Percentiles rank a stretch among this genome's conserved stretches.
These are phyloP conservation scores for Elysia chlorotica DNA, from an alignment of 1,140 invertebrate species.

Conservation along the genomic window DNA sequence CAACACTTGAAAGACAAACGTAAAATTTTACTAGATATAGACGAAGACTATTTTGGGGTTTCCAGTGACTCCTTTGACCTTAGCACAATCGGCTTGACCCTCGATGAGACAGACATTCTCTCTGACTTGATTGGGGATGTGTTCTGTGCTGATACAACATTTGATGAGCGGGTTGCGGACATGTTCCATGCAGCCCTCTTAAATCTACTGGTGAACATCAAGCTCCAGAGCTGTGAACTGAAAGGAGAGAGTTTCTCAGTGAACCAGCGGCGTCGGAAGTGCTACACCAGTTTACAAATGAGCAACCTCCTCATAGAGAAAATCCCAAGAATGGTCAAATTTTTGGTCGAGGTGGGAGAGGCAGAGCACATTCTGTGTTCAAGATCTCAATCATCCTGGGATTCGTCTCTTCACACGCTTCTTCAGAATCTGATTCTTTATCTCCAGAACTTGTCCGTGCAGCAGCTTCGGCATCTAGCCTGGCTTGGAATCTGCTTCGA, in stretches of 20 bases:
- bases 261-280: too few relatives aligned
- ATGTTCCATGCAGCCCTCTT: slow-evolving; percentile 25
- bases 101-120: slow-evolving; percentile 20
- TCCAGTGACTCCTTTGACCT: slow-evolving; percentile 34
- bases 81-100: slow-evolving; percentile 20
- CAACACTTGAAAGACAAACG: slow-evolving; percentile 28
- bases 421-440: slow-evolving; percentile 22
- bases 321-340: not conserved
- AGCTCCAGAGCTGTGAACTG: slow-evolving; percentile 9
- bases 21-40: slow-evolving; percentile 43
- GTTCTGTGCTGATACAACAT: slow-evolving; percentile 34
- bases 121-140: slow-evolving; percentile 26
- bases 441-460: slow-evolving; percentile 15
- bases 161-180: slow-evolving; percentile 33
- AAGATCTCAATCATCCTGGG: not conserved
- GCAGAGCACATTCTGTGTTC: not conserved
- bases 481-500: slow-evolving; percentile 43
- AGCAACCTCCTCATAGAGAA: slow-evolving; percentile 16
- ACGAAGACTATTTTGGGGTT: slow-evolving; percentile 49
- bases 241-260: not conserved
- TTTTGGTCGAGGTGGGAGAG: not conserved
- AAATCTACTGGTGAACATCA: slow-evolving; percentile 13
- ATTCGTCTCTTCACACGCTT: too few relatives aligned
- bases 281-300: slow-evolving; percentile 1
- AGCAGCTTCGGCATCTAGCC: slow-evolving; percentile 19